Evolutionary conservation across 2,888 invertebrate species (phyloP), one percentile per base, ranked within the genome.

Genomic region (Sarcophaga variegata): DNA sequence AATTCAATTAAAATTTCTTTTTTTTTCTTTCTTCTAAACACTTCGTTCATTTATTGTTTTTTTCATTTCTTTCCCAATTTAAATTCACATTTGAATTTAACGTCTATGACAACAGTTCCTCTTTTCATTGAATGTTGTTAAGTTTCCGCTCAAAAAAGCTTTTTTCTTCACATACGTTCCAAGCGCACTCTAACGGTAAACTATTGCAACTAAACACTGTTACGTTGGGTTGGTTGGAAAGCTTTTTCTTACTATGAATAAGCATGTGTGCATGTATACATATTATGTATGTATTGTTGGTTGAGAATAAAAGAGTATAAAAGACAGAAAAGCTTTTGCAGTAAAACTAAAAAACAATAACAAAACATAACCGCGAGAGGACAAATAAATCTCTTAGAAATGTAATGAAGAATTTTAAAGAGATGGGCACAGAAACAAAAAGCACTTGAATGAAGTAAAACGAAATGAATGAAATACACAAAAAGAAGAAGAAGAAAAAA

Each of bases 131-230:
- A 37, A 2, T 37, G 37, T 10, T 37, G 8, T 37, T 2, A 37
- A 8, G 17, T 17, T 54, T 54, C 54, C 54, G 54, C 54, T 17
- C 5, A 54, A 17, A 17, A 54, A 54, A 54, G 54, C 54, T 54
- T 22, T 22, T 62, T 62, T 60, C 20, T 62, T 6, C 6, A 59
- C 59, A 4, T 59, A 17, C 22, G 11, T 62, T 2, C 5, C 27
- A 20, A 67, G 69, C 88, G 80, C 88, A 71, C 88, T 88, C 88
- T 88, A 47, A 77, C 87, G 86, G 82, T 59, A 82, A 54, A 83
- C 75, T 80, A 62, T 78, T 70, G 66, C 70, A 86, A 87, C 81
- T 83, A 85, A 66, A 49, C 37, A 37, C 8, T 37, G 10, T 37
- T 37, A 37, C 37, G 8, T 37, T 37, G 37, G 8, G 37, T 37